These are phyloP conservation scores for Desmophyllum pertusum DNA, from an alignment of 92 coral and sea anemone genomes.

Conservation along the genomic window DNA sequence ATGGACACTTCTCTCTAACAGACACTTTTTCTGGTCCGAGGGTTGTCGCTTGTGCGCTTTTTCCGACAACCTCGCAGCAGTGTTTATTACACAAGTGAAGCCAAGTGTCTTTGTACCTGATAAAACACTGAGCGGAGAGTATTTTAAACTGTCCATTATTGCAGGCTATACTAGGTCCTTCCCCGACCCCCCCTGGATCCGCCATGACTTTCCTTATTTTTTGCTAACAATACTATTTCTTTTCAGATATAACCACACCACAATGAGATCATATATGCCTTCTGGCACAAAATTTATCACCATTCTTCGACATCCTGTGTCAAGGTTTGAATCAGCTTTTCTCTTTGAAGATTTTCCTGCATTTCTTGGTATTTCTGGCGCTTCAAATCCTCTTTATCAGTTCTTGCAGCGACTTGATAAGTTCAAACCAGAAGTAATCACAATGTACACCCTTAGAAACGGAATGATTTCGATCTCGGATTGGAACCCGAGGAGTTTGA, in stretches of 20 bases:
- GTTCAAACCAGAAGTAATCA: slow-evolving; percentile 16
- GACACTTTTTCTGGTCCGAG: too few species aligned
- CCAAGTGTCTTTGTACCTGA: too few species aligned
- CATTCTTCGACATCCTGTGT: slow-evolving; percentile 42
- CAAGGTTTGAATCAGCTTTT: slow-evolving; percentile 62
- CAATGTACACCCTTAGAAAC: slow-evolving; percentile 49
- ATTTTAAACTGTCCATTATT: too few species aligned
- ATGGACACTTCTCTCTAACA: too few species aligned
- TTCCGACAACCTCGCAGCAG: too few species aligned
- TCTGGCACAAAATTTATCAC: slow-evolving; percentile 38
- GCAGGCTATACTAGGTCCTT: too few species aligned
- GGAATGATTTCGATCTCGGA: slow-evolving; percentile 61
- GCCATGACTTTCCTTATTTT: background rate
- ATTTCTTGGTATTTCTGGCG: slow-evolving; percentile 33
- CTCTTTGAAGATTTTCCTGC: slow-evolving; percentile 44
- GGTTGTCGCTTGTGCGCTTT: too few species aligned
- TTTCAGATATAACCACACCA: slow-evolving; percentile 37
- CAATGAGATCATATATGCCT: slow-evolving; percentile 33
- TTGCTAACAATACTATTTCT: background rate
- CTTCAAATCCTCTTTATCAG: slow-evolving; percentile 32
- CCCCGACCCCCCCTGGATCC: too few species aligned
- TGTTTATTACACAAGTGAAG: too few species aligned
- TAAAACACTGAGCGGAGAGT: too few species aligned
- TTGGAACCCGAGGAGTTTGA: slow-evolving; percentile 39
- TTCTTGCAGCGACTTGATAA: slow-evolving; percentile 26